phyloP scores from a whole-genome alignment of 1,140 invertebrate species.

The Parapsyche elsis region DNA sequence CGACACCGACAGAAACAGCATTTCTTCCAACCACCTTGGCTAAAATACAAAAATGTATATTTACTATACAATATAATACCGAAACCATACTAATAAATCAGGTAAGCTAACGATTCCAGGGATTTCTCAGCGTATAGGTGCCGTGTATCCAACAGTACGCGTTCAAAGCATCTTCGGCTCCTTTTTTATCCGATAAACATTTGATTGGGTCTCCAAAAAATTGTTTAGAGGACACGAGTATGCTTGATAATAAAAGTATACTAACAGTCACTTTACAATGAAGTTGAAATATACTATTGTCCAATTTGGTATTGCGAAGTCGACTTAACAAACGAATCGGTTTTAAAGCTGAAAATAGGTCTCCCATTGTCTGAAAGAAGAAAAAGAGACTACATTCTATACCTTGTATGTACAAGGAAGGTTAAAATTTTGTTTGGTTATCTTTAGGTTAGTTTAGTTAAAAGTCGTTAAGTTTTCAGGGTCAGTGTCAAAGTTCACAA shows the following conservation, averaged over 20 bases:
- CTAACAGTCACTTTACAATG: constrained; percentile 77
- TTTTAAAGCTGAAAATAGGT: background rate
- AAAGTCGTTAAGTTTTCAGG: too few relatives aligned
- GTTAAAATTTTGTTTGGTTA: too few relatives aligned
- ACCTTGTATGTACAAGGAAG: too few relatives aligned
- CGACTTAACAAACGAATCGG: background rate
- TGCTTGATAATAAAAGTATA: constrained; percentile 73
- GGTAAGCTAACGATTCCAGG: constrained; percentile 61
- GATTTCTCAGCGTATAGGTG: constrained; percentile 74
- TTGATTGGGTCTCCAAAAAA: constrained; percentile 79
- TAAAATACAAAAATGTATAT: background rate
- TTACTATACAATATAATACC: constrained; percentile 30
- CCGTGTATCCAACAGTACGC: constrained; percentile 83
- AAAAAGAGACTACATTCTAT: background rate
- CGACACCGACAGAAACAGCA: constrained; percentile 61
- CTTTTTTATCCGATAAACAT: constrained; percentile 68
- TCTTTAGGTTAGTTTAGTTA: too few relatives aligned
- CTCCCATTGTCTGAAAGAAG: background rate
- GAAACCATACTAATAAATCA: constrained; percentile 1
- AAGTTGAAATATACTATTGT: constrained; percentile 49
- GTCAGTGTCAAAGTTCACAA: too few relatives aligned
- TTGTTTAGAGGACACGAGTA: constrained; percentile 76
- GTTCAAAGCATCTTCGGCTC: constrained; percentile 71
- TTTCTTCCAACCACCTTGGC: constrained; percentile 59
- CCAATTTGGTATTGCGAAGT: background rate